phyloP scores from a whole-genome alignment of 2,888 invertebrate species.

The Eupithecia pulchellata region DNA sequence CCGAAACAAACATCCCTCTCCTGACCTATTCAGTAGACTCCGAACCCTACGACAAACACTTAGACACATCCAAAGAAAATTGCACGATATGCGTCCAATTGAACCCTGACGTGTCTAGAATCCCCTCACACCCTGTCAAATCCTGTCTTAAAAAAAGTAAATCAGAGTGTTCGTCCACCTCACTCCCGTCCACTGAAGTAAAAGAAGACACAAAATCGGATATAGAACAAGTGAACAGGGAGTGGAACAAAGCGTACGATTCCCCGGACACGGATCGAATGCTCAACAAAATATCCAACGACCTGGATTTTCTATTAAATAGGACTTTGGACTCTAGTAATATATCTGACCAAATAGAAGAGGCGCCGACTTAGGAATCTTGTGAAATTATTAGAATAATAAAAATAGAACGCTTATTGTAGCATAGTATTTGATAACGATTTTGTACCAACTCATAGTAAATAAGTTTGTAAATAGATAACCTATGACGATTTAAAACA shows the following conservation, averaged over 20 bases:
- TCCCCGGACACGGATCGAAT: conserved; percentile 85
- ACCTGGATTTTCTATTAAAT: conserved; percentile 92
- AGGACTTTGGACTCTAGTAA: conserved; percentile 78
- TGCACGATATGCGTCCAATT: conserved; percentile 76
- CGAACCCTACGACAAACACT: conserved; percentile 66
- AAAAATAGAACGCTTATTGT: conserved; percentile 59
- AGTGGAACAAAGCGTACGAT: conserved; percentile 73
- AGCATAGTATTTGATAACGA: conserved; percentile 45
- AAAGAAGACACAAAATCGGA: conserved; percentile 66
- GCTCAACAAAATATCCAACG: conserved; percentile 92
- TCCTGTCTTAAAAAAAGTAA: conserved; percentile 78
- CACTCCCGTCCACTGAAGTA: conserved; percentile 71
- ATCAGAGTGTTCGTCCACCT: conserved; percentile 64
- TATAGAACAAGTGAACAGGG: conserved; percentile 71
- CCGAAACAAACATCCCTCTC: conserved; percentile 58
- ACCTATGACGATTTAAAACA: not conserved
- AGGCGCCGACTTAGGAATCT: conserved; percentile 70
- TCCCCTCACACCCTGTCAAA: conserved; percentile 74
- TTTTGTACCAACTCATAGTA: conserved; percentile 37
- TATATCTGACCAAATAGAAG: conserved; percentile 68
- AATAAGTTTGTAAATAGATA: conserved; percentile 24
- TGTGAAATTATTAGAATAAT: conserved; percentile 48
- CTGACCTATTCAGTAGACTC: conserved; percentile 71
- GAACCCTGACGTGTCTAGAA: conserved; percentile 73
- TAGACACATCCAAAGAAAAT: conserved; percentile 68